Base-by-base conservation (phyloP, 1,140 invertebrate species). In the Drosophila chauvacae region DNA sequence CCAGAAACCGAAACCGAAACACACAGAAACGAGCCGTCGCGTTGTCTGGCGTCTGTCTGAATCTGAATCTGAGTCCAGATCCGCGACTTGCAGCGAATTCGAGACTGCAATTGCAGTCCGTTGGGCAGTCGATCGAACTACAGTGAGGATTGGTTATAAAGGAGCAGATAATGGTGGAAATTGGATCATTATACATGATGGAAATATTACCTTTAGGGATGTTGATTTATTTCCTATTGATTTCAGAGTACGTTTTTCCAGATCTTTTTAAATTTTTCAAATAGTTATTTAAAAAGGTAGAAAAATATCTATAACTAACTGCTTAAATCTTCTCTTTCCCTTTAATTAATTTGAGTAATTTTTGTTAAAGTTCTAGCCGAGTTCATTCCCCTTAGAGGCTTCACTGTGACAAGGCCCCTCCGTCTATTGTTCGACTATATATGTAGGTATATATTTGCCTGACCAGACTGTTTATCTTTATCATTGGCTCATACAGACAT, bases 11-110 rank as follows among this genome's bases (percentile, higher is more conserved):
- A 82, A 75, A 55, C 51, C 51, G 51, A 55, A 39, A 16, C 51
- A 35, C 76, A 81, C 76, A 81, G 71, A 78, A 70, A 83, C 80
- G 75, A 82, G 80, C 82, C 81, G 80, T 68, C 73, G 37, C 59
- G 23, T 45, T 58, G 79, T 72, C 80, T 71, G 77, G 60, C 58
- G 70, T 59, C 63, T 50, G 66, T 47, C 58, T 48, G 58, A 71
- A 59, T 45, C 60, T 62, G 37, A 33, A 55, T 62, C 62, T 53
- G 60, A 51, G 47, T 44, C 42, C 47, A 55, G 62, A 42, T 64
- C 41, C 71, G 63, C 47, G 68, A 28, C 69, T 74, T 37, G 48
- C 42, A 56, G 62, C 41, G 60, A 74, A 75, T 42, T 75, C 71
- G 70, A 74, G 70, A 28, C 69, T 14, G 65, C 41, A 70, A 70